Evolutionary conservation across 2,888 invertebrate species (phyloP), one percentile per base, ranked within the genome.

Genomic region (Leptinotarsa juncta): DNA sequence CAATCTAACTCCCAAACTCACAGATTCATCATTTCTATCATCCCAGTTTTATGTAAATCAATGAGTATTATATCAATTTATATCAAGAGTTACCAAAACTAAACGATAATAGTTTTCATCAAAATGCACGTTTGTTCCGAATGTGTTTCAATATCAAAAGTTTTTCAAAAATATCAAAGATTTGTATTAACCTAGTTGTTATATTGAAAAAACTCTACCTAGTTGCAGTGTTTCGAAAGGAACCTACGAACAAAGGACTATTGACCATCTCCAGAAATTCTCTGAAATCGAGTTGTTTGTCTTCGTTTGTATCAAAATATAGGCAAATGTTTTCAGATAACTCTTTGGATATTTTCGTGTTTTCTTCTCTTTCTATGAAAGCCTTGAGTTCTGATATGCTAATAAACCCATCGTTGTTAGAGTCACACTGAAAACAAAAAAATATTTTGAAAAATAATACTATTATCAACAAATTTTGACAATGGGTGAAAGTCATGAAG

Each of bases 231-330:
- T 75, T 75, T 4, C 67, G 26, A 66, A 78, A 78, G 4, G 71
- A 42, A 48, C 55, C 71, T n/a, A 50, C 68, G 32, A 92, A 85
- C 71, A 91, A 90, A 0, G 91, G 91, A 72, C 89, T 85, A 79
- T 90, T 89, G 88, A 92, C 91, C 93, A 94, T 93, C 60, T 91
- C 90, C 49, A 93, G 90, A 80, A 94, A 94, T 88, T 95, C 94
- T 23, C 90, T 89, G 82, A 92, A 93, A 83, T 93, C 93, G 73
- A 95, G 87, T 79, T 90, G 90, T 1, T 94, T 93, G 50, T 93
- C 92, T 77, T 90, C 89, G 83, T 94, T 90, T 57, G 85, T 80
- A 86, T 95, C 95, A 69, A 91, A 89, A 4, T 86, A 86, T 89
- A 94, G 89, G 79, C 95, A 93, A 84, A 91, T 90, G 68, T 90